Conservation (phyloP, 2,797 vertebrate species). For the Spinibarbus caldwelli region DNA sequence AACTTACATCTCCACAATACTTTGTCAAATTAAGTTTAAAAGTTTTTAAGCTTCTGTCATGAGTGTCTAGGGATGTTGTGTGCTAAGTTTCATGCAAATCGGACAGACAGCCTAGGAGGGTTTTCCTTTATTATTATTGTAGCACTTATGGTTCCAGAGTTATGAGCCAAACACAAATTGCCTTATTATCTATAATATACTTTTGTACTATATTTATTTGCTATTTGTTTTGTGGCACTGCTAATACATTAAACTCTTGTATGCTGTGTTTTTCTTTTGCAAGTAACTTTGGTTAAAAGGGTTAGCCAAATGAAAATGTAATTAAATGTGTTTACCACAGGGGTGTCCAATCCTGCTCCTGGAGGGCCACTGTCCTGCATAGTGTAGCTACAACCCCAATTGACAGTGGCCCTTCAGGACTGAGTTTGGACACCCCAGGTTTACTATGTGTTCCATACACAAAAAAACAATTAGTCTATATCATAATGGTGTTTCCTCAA, state of each 20-base stretch:
- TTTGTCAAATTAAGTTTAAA: background rate
- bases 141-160: too few relatives aligned
- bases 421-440: too few relatives aligned
- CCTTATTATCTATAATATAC: background rate
- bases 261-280: background rate
- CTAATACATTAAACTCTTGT: background rate
- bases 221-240: background rate
- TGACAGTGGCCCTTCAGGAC: too few relatives aligned
- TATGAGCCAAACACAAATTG: too few relatives aligned
- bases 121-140: too few relatives aligned
- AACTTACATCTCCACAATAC: background rate
- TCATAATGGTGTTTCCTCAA: background rate
- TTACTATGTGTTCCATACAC: background rate
- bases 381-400: too few relatives aligned
- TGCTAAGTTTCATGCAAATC: background rate
- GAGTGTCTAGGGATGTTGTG: background rate
- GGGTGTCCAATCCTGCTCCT: too few relatives aligned
- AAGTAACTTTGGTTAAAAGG: background rate
- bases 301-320: background rate
- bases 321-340: background rate
- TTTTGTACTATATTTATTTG: background rate
- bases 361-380: too few relatives aligned
- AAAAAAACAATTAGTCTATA: background rate
- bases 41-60: background rate
- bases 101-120: too few relatives aligned